phyloP scores from a whole-genome alignment of 2,113 vertebrate species.

The Rallus limicola region DNA sequence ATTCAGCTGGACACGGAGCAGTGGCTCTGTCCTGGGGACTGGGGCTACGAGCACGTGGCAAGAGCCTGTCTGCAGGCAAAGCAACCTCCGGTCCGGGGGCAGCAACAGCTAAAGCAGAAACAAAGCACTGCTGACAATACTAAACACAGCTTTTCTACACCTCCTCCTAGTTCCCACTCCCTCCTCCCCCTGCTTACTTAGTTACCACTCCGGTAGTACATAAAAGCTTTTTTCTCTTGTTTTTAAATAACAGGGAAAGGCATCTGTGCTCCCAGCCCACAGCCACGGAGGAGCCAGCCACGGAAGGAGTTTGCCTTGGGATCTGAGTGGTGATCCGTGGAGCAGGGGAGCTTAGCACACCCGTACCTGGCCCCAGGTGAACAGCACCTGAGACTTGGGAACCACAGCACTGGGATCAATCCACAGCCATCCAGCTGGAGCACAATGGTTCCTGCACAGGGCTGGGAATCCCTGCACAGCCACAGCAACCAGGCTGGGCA shows the following conservation, averaged over 20 bases:
- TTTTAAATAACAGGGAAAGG: conserved; percentile 41
- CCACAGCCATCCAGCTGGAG: no score
- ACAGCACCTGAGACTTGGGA: no score
- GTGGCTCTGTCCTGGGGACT: rapidly evolving
- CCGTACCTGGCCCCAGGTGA: background rate
- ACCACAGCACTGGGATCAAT: no score
- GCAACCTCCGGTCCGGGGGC: background rate
- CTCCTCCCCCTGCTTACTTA: background rate
- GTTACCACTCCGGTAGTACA: background rate
- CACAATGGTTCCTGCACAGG: background rate
- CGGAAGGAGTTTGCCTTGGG: background rate
- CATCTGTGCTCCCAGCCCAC: conserved; percentile 63
- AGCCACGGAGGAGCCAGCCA: background rate
- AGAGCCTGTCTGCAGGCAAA: background rate
- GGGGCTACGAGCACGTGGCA: rapidly evolving
- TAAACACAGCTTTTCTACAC: conserved; percentile 24
- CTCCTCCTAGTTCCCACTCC: conserved; percentile 9
- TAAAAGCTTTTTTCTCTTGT: conserved; percentile 1
- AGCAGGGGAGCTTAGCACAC: background rate
- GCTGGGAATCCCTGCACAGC: background rate
- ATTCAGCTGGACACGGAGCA: rapidly evolving
- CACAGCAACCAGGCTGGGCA: rapidly evolving
- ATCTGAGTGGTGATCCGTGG: background rate
- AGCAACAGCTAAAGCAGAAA: background rate
- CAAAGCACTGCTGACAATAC: background rate